Conservation (phyloP, 1,140 invertebrate genomes). For the Neodiprion lecontei region DNA sequence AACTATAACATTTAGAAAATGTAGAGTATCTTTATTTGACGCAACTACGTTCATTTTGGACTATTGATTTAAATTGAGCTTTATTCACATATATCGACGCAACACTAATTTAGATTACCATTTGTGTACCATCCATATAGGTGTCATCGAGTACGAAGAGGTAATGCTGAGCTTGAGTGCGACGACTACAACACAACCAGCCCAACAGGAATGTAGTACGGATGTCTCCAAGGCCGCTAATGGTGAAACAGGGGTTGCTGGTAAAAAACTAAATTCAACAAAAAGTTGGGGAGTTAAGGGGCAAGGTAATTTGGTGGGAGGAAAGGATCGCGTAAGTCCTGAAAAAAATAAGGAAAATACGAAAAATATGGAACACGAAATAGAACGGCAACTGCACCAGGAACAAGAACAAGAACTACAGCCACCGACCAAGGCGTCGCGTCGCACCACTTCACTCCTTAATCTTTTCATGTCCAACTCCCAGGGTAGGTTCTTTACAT, state of each 20-base stretch:
- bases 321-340: slow-evolving; percentile 48
- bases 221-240: slow-evolving; percentile 53
- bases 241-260: slow-evolving; percentile 59
- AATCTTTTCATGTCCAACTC: slow-evolving; percentile 95
- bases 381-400: slow-evolving; percentile 41
- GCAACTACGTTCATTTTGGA: too few relatives aligned
- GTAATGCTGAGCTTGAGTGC: slow-evolving; percentile 57
- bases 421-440: slow-evolving; percentile 76
- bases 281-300: slow-evolving; percentile 54
- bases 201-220: slow-evolving; percentile 40
- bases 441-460: slow-evolving; percentile 90
- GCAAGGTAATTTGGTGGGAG: slow-evolving; percentile 47
- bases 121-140: slow-evolving; percentile 27
- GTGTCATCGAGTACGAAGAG: slow-evolving; percentile 62
- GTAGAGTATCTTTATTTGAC: slow-evolving; percentile 9
- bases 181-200: slow-evolving; percentile 44
- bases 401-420: slow-evolving; percentile 45
- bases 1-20: slow-evolving; percentile 8
- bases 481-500: slow-evolving; percentile 73
- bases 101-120: too few relatives aligned
- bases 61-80: too few relatives aligned
- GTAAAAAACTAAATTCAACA: slow-evolving; percentile 58
- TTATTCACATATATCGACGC: too few relatives aligned
- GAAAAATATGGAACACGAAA: slow-evolving; percentile 23
- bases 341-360: slow-evolving; percentile 54